Evolutionary conservation across 2,797 vertebrate genomes (phyloP).

Genomic region (Danio jaintianensis): DNA sequence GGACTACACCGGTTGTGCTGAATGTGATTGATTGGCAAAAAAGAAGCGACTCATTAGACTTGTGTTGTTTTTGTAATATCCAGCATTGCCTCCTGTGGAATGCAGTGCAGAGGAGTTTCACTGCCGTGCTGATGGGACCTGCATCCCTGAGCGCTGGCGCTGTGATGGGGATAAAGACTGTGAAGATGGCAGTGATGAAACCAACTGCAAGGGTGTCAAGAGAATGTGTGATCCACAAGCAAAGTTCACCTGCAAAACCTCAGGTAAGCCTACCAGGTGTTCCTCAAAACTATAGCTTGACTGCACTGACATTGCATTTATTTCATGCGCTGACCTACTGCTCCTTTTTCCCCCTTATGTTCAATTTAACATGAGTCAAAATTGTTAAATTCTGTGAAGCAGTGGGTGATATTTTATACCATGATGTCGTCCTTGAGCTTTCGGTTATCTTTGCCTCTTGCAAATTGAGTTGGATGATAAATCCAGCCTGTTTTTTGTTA

Average conservation of each 20-base stretch:
- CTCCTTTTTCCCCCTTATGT: background rate
- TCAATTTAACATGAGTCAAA: background rate
- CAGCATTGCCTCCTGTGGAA: slow-evolving; percentile 85
- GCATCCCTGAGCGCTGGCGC: slow-evolving; percentile 92
- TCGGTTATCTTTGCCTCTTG: slow-evolving; percentile 26
- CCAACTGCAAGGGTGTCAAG: slow-evolving; percentile 88
- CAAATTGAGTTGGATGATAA: slow-evolving; percentile 29
- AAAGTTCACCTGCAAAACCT: slow-evolving; percentile 93
- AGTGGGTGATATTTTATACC: slow-evolving; percentile 12
- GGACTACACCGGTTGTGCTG: background rate
- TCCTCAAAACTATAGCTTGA: slow-evolving; percentile 7
- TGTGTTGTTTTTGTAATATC: background rate
- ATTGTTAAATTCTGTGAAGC: slow-evolving; percentile 1
- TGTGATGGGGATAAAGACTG: slow-evolving; percentile 98
- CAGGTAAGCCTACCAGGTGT: slow-evolving; percentile 78
- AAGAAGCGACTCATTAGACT: background rate
- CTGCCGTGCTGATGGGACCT: slow-evolving; percentile 90
- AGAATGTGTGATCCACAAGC: slow-evolving; percentile 90
- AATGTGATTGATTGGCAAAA: too few relatives aligned
- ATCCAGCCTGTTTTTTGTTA: slow-evolving; percentile 20
- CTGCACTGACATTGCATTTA: slow-evolving; percentile 7
- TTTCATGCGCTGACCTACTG: background rate
- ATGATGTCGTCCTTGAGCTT: slow-evolving; percentile 18
- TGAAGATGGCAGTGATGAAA: slow-evolving; percentile 95
- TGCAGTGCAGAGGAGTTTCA: slow-evolving; percentile 91